Evolutionary conservation across 2,113 vertebrate genomes (phyloP).

Genomic region (Oxyura jamaicensis): DNA sequence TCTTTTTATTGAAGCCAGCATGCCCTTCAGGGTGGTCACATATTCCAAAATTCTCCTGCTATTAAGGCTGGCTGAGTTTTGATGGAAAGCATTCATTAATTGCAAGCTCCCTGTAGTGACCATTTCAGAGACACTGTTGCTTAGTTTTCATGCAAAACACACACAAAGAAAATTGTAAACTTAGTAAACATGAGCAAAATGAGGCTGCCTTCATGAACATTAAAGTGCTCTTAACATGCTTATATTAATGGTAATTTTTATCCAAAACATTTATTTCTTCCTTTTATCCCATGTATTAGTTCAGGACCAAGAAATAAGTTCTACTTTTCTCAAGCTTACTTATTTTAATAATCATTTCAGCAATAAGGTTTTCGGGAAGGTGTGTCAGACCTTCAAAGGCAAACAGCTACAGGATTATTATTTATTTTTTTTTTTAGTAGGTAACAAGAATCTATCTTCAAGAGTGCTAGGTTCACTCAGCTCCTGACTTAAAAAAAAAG

Average conservation of each 20-base stretch:
- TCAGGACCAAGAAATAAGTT: neutral
- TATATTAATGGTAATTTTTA: slow-evolving; percentile 45
- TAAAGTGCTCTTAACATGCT: neutral
- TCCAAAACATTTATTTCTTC: neutral
- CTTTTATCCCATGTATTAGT: neutral
- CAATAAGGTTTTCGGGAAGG: neutral
- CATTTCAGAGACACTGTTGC: neutral
- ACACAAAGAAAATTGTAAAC: neutral
- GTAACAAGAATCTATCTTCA: neutral
- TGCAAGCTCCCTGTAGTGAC: slow-evolving; percentile 1
- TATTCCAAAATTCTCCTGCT: neutral
- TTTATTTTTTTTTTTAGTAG: too few relatives aligned
- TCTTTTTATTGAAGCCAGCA: slow-evolving; percentile 41
- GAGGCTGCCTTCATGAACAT: neutral
- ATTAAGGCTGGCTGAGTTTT: neutral
- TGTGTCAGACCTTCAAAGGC: neutral
- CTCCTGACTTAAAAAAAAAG: neutral
- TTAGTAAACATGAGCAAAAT: neutral
- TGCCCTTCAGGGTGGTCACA: neutral
- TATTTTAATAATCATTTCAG: neutral
- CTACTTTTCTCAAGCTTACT: neutral
- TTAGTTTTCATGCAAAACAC: neutral
- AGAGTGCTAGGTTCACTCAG: neutral
- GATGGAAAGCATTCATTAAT: neutral
- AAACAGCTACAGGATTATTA: neutral